Evolutionary conservation across 2,113 vertebrate genomes (phyloP).

Genomic region (Muntiacus muntjak): DNA sequence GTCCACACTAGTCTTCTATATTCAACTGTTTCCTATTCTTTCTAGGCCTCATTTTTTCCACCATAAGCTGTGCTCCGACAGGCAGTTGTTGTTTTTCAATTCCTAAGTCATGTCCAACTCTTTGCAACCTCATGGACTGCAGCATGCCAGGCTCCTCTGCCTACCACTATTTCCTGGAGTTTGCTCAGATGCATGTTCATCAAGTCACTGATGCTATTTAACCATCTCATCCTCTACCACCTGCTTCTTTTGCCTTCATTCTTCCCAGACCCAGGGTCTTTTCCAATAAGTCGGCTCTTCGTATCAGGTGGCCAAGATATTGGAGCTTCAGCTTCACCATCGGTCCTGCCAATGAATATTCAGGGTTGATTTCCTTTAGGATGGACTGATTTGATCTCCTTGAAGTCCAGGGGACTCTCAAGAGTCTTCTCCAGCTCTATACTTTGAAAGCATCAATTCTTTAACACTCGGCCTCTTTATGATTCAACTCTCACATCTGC

Average conservation of each 20-base stretch:
- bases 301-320: background rate
- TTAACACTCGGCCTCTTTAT: background rate
- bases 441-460: background rate
- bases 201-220: background rate
- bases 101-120: background rate
- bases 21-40: background rate
- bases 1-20: background rate
- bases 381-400: background rate
- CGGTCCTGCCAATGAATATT: background rate
- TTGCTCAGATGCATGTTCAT: background rate
- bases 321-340: background rate
- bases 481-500: background rate
- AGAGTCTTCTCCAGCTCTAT: background rate
- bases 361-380: background rate
- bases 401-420: background rate
- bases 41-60: background rate
- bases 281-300: background rate
- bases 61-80: background rate
- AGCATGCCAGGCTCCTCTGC: background rate
- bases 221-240: background rate
- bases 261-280: background rate
- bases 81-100: background rate
- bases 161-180: background rate
- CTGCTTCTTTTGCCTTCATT: background rate
- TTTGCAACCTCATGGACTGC: background rate